Evolutionary conservation across 1,140 invertebrate genomes (phyloP).

Genomic region (Caenorhabditis briggsae): DNA sequence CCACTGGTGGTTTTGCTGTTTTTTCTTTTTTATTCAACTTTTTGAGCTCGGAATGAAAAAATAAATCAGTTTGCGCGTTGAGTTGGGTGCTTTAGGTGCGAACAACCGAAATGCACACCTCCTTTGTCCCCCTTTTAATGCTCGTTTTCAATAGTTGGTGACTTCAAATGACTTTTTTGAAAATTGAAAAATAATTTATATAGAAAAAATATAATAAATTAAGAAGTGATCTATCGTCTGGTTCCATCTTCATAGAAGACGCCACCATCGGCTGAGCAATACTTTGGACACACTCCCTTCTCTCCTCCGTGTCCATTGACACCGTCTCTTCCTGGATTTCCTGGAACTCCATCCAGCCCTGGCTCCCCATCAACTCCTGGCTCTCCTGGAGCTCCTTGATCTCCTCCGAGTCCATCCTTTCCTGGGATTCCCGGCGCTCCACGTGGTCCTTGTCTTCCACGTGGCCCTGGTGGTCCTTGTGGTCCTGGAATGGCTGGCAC

Average conservation of each 20-base stretch:
- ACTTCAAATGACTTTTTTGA: too few species aligned
- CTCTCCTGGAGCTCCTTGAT: constrained; percentile 55
- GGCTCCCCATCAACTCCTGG: constrained; percentile 49
- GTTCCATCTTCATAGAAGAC: constrained; percentile 76
- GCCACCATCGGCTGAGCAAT: constrained; percentile 75
- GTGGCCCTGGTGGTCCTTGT: constrained; percentile 67
- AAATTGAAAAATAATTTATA: constrained; percentile 21
- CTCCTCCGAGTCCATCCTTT: constrained; percentile 58
- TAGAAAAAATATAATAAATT: background rate
- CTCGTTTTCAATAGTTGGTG: too few species aligned
- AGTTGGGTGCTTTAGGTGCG: too few species aligned
- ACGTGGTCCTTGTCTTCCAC: constrained; percentile 62
- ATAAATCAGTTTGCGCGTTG: too few species aligned
- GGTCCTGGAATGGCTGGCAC: constrained; percentile 63
- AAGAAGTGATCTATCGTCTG: constrained; percentile 59
- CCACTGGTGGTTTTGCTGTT: too few species aligned
- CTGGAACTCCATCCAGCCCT: constrained; percentile 43
- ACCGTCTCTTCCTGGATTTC: constrained; percentile 56
- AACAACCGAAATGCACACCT: too few species aligned
- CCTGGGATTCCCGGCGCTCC: constrained; percentile 59
- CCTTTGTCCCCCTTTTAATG: too few species aligned
- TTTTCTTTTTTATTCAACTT: too few species aligned
- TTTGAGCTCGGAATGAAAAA: too few species aligned
- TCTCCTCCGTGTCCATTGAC: constrained; percentile 65
- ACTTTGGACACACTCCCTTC: constrained; percentile 76